Evolutionary conservation across 1,140 invertebrate genomes (phyloP).

Genomic region (Hylyphantes graminicola): DNA sequence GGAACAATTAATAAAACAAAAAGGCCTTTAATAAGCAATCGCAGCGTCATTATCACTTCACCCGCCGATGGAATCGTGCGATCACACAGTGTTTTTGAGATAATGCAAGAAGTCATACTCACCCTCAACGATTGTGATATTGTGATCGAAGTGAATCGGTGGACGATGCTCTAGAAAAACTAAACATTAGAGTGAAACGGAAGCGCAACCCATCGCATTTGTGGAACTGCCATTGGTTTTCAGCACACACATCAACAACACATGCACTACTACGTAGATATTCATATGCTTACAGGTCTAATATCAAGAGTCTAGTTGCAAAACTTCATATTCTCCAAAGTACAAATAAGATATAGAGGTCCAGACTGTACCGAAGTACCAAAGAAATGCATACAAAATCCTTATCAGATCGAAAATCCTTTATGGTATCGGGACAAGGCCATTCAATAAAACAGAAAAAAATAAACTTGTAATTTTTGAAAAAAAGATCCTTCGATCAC

Average conservation of each 20-base stretch:
- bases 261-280: neutral
- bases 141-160: slow-evolving; percentile 12
- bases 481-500: too few species aligned
- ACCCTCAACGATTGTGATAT: slow-evolving; percentile 23
- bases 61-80: slow-evolving; percentile 39
- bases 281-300: too few species aligned
- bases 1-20: too few species aligned
- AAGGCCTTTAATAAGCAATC: slow-evolving; percentile 48
- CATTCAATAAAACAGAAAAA: too few species aligned
- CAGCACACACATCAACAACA: neutral
- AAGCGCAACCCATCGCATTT: slow-evolving; percentile 42
- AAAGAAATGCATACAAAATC: too few species aligned
- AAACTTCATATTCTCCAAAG: too few species aligned
- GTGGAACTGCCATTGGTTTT: slow-evolving; percentile 52
- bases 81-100: slow-evolving; percentile 12
- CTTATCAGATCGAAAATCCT: too few species aligned
- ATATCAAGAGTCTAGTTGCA: too few species aligned
- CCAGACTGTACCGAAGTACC: too few species aligned
- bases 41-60: slow-evolving; percentile 18
- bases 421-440: too few species aligned
- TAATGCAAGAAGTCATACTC: slow-evolving; percentile 43
- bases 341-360: too few species aligned
- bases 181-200: slow-evolving; percentile 51
- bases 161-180: slow-evolving; percentile 51
- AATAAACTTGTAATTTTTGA: too few species aligned